Evolutionary conservation across 2,113 vertebrate genomes (phyloP).

Genomic region (Eolophus roseicapilla): DNA sequence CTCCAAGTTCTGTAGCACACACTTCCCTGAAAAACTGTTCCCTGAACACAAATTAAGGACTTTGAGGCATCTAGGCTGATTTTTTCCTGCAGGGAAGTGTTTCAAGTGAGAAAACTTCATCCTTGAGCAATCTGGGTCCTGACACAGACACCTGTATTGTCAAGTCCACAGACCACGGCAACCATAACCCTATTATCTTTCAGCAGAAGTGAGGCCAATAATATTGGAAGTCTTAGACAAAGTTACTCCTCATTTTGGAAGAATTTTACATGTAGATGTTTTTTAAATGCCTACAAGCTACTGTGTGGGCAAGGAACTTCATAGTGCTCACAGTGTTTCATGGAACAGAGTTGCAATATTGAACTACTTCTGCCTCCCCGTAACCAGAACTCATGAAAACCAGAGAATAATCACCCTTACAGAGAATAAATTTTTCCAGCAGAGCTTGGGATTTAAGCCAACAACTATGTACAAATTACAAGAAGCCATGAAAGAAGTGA

Average conservation of each 20-base stretch:
- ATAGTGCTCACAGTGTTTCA: background rate
- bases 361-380: background rate
- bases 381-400: background rate
- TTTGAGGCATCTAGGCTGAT: background rate
- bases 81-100: background rate
- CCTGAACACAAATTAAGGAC: background rate
- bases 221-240: background rate
- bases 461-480: background rate
- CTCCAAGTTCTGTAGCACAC: background rate
- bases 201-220: background rate
- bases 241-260: background rate
- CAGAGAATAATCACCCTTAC: background rate
- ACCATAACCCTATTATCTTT: background rate
- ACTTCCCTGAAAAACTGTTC: background rate
- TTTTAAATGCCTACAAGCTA: background rate
- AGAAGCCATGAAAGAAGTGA: background rate
- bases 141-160: background rate
- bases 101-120: background rate
- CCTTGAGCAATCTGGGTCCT: background rate
- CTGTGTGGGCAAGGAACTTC: background rate
- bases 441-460: background rate
- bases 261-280: background rate
- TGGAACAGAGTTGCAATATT: background rate
- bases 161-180: background rate
- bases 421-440: background rate